Percentiles rank a stretch among this genome's conserved stretches.
Evolutionary conservation across 2,113 vertebrate genomes (phyloP).

Genomic region (Cottus gobio): DNA sequence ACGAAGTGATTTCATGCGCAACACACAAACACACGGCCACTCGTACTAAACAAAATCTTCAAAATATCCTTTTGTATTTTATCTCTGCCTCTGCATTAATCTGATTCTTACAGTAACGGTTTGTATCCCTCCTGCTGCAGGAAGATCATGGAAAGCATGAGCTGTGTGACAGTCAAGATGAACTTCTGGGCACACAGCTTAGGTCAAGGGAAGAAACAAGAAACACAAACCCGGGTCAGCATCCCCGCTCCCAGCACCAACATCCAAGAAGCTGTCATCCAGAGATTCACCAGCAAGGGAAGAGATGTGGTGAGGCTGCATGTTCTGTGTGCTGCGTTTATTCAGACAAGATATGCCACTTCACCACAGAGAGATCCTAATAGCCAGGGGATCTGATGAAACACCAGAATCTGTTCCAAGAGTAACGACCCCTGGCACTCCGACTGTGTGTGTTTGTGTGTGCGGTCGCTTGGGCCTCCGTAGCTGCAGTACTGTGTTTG

Average conservation of each 20-base stretch:
- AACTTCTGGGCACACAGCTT: constrained; percentile 90
- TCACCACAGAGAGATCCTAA: not conserved
- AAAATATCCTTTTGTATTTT: not conserved
- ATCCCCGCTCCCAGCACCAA: constrained; percentile 64
- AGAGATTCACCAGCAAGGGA: constrained; percentile 46
- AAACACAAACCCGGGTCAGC: not conserved
- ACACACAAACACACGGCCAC: not conserved
- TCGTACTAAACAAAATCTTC: not conserved
- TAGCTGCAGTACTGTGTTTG: constrained; percentile 3
- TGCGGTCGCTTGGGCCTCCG: not conserved
- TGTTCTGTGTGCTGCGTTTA: constrained; percentile 1
- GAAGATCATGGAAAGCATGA: constrained; percentile 92
- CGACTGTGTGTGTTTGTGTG: not conserved
- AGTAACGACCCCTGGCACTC: constrained; percentile 3
- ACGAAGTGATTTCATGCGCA: constrained; percentile 82
- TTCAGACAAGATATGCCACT: constrained; percentile 1
- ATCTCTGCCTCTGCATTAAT: not conserved
- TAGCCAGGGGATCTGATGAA: constrained; percentile 13
- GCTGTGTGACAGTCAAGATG: constrained; percentile 89
- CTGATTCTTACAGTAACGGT: not conserved
- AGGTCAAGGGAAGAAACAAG: constrained; percentile 74
- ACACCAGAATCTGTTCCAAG: constrained; percentile 23
- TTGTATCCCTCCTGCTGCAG: constrained; percentile 69
- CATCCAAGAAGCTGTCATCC: constrained; percentile 80
- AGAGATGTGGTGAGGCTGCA: constrained; percentile 73